phyloP scores from a whole-genome alignment of 2,888 invertebrate genomes.

The Caenorhabditis doughertyi region DNA sequence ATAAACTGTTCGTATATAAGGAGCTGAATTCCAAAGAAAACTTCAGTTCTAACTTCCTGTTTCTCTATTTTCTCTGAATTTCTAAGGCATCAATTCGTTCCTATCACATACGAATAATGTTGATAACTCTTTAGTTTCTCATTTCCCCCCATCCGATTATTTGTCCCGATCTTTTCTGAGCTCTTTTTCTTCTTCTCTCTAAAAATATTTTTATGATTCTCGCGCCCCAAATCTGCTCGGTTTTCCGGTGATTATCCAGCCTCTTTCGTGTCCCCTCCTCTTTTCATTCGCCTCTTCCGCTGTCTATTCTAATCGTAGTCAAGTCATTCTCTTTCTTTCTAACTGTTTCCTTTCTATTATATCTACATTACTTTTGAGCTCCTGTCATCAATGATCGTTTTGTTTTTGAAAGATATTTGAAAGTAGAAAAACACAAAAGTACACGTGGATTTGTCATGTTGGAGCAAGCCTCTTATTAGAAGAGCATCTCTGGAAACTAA shows the following conservation, averaged over 20 bases:
- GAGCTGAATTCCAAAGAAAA: background rate
- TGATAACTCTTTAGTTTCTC: background rate
- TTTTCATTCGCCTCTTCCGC: constrained; percentile 22
- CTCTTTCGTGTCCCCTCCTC: background rate
- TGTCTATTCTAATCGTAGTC: constrained; percentile 32
- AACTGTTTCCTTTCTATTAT: constrained; percentile 18
- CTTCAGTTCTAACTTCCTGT: background rate
- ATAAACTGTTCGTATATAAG: background rate
- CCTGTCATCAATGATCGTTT: constrained; percentile 21
- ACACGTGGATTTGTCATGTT: no score
- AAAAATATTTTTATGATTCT: constrained; percentile 15
- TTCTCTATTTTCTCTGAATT: background rate
- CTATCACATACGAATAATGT: no score
- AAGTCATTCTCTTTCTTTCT: constrained; percentile 14
- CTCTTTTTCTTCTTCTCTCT: background rate
- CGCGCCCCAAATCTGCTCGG: constrained; percentile 23
- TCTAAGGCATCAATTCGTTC: no score
- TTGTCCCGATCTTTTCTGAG: background rate
- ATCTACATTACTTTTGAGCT: constrained; percentile 2
- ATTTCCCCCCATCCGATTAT: background rate
- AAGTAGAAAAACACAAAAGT: no score
- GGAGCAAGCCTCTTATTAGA: no score
- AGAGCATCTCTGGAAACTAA: no score
- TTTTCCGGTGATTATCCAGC: constrained; percentile 56
- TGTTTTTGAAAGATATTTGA: no score